Base-by-base conservation (phyloP, 2,888 invertebrate genomes). In the Phyllotreta striolata region DNA sequence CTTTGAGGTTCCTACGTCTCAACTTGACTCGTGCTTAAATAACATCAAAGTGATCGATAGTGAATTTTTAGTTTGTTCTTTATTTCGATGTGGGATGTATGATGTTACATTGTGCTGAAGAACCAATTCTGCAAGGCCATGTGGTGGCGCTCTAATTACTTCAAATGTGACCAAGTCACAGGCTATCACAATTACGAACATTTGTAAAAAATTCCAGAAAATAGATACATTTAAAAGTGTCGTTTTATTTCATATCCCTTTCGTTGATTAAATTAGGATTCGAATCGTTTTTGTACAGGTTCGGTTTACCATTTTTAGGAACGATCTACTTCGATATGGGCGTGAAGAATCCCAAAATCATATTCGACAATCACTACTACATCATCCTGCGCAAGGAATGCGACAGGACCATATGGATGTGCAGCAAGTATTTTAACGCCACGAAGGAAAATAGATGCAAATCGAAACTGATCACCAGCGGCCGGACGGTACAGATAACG, bases 261-360 rank as follows among this genome's bases (percentile, higher is more conserved):
- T 54, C 41, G 12, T 40, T 24, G 24, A 24, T 24, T 4, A 24
- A 24, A 3, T 1, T 4, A 24, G 24, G n/a, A n/a, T n/a, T n/a
- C n/a, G n/a, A n/a, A n/a, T n/a, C n/a, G n/a, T n/a, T 24, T 24
- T 24, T 24, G 2, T 24, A 24, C 4, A 24, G 24, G 24, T 24
- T 24, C 4, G 9, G 10, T 9, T 14, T 8, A 44, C 37, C 63
- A n/a, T n/a, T 71, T 72, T 67, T 66, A 75, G 75, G 68, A 63
- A 43, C 66, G 1, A 72, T 76, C 37, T 75, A 75, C 56, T 75
- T 76, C 66, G 74, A 73, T 34, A 66, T 73, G 46, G 76, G 72
- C 38, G 73, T 72, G 34, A 76, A 74, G 63, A 72, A 76, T 58
- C 76, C 76, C 13, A 76, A 75, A 68, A 74, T 76, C 14, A 72